Evolutionary conservation across 2,113 vertebrate genomes (phyloP).

Genomic region (Elaphurus davidianus): DNA sequence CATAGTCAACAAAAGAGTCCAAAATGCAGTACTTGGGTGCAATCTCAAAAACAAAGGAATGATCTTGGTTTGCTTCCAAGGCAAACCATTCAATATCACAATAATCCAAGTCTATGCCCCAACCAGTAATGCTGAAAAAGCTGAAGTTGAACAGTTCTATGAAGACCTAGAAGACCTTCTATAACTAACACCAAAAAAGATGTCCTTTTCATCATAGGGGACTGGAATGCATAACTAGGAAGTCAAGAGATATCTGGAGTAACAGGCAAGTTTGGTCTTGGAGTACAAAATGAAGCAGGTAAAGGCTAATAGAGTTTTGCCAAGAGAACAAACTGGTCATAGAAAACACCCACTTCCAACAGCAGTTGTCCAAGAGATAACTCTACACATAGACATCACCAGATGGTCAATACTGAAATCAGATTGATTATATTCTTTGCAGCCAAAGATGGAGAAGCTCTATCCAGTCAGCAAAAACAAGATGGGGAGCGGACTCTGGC

Average conservation of each 20-base stretch:
- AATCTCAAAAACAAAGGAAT: not conserved
- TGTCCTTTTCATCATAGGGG: not conserved
- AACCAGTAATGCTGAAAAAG: rapidly evolving
- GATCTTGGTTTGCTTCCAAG: not conserved
- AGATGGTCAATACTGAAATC: not conserved
- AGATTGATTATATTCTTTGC: not conserved
- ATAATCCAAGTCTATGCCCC: not conserved
- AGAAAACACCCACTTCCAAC: not conserved
- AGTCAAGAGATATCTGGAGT: not conserved
- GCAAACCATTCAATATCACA: not conserved
- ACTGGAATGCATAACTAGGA: not conserved
- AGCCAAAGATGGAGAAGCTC: not conserved
- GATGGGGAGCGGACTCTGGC: not conserved
- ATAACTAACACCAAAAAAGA: not conserved
- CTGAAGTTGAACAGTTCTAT: not conserved
- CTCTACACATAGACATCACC: not conserved
- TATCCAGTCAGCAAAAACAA: not conserved
- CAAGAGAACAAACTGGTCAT: not conserved
- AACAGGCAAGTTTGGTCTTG: not conserved
- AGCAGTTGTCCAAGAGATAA: not conserved
- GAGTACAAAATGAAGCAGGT: not conserved
- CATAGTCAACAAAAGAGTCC: not conserved
- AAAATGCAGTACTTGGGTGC: not conserved
- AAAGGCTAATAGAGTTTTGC: not conserved
- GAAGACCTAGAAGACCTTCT: not conserved